phyloP scores from a whole-genome alignment of 2,797 vertebrate species.

The Rhinoraja longicauda region DNA sequence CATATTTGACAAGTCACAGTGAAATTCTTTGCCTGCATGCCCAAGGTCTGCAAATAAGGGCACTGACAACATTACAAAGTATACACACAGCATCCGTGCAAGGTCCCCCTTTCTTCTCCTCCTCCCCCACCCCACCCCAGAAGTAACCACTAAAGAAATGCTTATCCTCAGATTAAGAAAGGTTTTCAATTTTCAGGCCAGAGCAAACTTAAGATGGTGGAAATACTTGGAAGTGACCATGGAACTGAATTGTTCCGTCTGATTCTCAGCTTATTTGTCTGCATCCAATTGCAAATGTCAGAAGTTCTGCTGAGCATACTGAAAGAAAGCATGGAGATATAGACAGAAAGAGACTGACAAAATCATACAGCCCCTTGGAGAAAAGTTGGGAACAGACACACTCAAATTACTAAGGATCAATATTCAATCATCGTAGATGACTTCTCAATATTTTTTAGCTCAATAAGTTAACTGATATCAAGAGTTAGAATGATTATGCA shows the following conservation, averaged over 20 bases:
- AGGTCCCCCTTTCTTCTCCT: too few species aligned
- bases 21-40: too few species aligned
- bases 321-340: background rate
- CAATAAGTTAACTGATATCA: slow-evolving; percentile 4
- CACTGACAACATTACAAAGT: too few species aligned
- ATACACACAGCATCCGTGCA: too few species aligned
- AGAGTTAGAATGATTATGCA: background rate
- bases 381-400: background rate
- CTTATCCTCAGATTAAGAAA: background rate
- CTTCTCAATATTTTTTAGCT: background rate
- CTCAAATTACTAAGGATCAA: slow-evolving; percentile 1
- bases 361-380: background rate
- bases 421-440: slow-evolving; percentile 15
- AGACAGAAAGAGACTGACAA: background rate
- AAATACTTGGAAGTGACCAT: background rate
- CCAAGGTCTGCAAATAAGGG: too few species aligned
- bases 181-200: background rate
- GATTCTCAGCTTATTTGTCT: background rate
- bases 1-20: too few species aligned
- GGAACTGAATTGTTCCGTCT: background rate
- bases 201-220: background rate
- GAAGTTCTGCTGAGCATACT: too few species aligned
- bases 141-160: background rate
- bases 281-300: background rate
- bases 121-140: too few species aligned